phyloP scores from a whole-genome alignment of 2,888 invertebrate genomes.

The Drosophila robusta region DNA sequence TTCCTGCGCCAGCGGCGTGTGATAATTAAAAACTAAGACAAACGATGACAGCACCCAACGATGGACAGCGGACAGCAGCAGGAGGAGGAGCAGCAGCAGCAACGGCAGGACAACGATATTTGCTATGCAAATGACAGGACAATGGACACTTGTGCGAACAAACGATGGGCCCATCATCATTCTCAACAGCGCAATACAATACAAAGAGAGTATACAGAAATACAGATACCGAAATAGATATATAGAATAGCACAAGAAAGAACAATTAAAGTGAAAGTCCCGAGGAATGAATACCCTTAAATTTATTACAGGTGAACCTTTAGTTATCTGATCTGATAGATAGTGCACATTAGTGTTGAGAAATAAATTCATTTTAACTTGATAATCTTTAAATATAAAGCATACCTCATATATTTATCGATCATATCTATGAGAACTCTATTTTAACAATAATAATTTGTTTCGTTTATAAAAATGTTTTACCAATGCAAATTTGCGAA shows the following conservation, averaged over 20 bases:
- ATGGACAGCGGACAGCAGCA: conserved; percentile 14
- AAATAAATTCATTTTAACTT: no score
- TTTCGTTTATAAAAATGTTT: no score
- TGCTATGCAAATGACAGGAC: conserved; percentile 84
- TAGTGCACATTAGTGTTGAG: no score
- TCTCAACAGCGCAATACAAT: conserved; percentile 59
- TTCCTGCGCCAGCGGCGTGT: conserved; percentile 56
- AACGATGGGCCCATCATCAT: conserved; percentile 58
- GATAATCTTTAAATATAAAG: no score
- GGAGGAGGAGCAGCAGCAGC: conserved; percentile 11
- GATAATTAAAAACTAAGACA: conserved; percentile 79
- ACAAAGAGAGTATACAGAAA: conserved; percentile 40
- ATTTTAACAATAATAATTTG: no score
- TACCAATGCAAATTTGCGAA: no score
- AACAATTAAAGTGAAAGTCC: neutral
- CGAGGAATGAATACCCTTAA: conserved; percentile 14
- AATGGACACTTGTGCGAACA: conserved; percentile 63
- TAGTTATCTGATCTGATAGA: no score
- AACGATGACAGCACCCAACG: conserved; percentile 60
- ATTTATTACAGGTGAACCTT: neutral
- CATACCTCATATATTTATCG: no score
- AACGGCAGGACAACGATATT: conserved; percentile 59
- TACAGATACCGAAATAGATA: conserved; percentile 38
- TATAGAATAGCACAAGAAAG: conserved; percentile 12
- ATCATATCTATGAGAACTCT: no score